Evolutionary conservation across 1,140 invertebrate genomes (phyloP), one percentile per base, ranked within the genome.

Genomic region (Diprion similis): DNA sequence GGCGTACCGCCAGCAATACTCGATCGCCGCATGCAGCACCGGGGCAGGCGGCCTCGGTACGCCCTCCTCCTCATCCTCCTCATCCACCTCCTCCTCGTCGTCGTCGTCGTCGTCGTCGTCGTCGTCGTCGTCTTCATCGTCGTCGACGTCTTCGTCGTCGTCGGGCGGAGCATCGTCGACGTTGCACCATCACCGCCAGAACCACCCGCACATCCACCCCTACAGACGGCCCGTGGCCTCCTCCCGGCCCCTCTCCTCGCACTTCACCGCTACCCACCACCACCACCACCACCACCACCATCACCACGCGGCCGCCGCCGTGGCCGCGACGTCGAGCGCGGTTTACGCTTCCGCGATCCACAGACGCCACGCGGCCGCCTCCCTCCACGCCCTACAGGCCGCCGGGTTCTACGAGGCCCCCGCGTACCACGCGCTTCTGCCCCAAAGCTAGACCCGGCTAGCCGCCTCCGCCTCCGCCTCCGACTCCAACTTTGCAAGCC

Each of bases 341-440:
- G 78, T 84, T 1, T 85, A 85, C 76, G 82, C 83, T 66, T 82
- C 79, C 70, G 80, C 84, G 19, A 79, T 85, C 70, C 83, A 85
- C 72, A 82, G 82, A 76, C 84, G 84, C 72, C 83, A 80, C 51
- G 81, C 80, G 51, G 81, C 78, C 18, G 81, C 78, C 18, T 84
- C 82, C 65, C 64, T 84, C 37, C 80, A 82, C 70, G 81, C 82
- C 46, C 73, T 84, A 8, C 81, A 83, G 70, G 78, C 82, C 19
- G 81, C 82, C 11, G 80, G 80, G 66, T 84, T 85, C 75, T 85
- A 84, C 74, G 84, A 85, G 71, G 82, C 83, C 68, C 83, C 84
- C 24, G 80, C 82, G 69, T 85, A 85, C 73, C 81, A 84, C 17
- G 84, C 84, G 19, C 79, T 85, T 46, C 71, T 85, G 72, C 84